Percentiles rank a stretch among this genome's conserved stretches.
Conservation (phyloP, 2,888 invertebrate genomes). For the Diadegma fenestrale region DNA sequence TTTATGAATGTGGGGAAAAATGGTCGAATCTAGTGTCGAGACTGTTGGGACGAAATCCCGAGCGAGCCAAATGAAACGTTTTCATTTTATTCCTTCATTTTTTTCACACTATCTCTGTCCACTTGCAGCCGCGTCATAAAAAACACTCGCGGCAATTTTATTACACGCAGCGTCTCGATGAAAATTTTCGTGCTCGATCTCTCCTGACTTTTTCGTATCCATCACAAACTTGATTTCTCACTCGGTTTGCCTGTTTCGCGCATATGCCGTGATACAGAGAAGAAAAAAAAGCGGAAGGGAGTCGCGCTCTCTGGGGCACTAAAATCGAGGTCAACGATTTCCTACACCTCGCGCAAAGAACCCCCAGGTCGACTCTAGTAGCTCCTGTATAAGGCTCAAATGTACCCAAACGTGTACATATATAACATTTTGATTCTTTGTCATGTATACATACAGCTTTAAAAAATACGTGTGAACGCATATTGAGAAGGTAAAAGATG, state of each 20-base stretch:
- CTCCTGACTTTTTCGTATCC: conserved; percentile 51
- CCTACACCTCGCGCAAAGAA: conserved; percentile 59
- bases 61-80: background rate
- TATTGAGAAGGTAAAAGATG: conserved; percentile 37
- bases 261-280: conserved; percentile 53
- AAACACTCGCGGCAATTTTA: background rate
- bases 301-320: conserved; percentile 42
- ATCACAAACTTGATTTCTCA: conserved; percentile 46
- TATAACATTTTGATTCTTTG: background rate
- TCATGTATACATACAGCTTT: background rate
- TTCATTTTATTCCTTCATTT: background rate
- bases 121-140: background rate
- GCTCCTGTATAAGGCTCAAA: conserved; percentile 53
- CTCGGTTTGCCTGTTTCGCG: conserved; percentile 32
- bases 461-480: conserved; percentile 21
- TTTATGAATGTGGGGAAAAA: conserved; percentile 13
- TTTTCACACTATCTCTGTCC: background rate
- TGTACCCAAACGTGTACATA: conserved; percentile 15
- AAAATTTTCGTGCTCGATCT: conserved; percentile 44
- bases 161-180: background rate
- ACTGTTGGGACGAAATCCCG: background rate
- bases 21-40: conserved; percentile 50
- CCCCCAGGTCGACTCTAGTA: conserved; percentile 44
- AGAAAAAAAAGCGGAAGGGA: conserved; percentile 40
- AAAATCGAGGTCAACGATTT: conserved; percentile 75